A percentile compares a stretch with the other conserved stretches of the same genome.
Evolutionary conservation across 1,140 invertebrate genomes (phyloP).

Genomic region (Nomia melanderi): DNA sequence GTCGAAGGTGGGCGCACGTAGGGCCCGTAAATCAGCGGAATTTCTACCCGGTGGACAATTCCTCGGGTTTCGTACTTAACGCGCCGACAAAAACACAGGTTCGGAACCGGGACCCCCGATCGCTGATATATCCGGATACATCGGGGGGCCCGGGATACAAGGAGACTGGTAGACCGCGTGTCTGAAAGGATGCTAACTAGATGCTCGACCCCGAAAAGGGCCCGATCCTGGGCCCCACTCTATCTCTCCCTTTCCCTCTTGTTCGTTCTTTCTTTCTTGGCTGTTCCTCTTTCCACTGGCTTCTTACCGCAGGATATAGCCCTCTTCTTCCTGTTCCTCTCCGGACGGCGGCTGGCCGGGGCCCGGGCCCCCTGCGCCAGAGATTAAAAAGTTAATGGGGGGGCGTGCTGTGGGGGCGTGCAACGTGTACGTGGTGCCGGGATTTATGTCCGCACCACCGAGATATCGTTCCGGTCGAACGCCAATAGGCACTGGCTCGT

Average conservation of each 20-base stretch:
- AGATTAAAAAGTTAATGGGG: constrained; percentile 78
- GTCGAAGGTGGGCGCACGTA: too few species aligned
- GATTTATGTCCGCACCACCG: constrained; percentile 76
- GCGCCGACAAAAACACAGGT: constrained; percentile 55
- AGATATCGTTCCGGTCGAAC: constrained; percentile 71
- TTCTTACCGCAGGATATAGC: constrained; percentile 36
- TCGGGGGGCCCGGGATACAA: too few species aligned
- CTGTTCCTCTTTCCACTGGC: constrained; percentile 29
- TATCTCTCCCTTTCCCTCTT: constrained; percentile 29
- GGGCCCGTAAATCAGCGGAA: constrained; percentile 10
- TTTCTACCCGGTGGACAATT: constrained; percentile 10
- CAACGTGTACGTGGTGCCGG: constrained; percentile 74
- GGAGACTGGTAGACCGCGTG: constrained; percentile 67
- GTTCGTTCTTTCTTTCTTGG: too few species aligned
- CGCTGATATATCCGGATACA: constrained; percentile 43
- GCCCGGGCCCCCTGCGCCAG: constrained; percentile 58
- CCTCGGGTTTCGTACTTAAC: constrained; percentile 3
- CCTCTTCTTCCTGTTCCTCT: constrained; percentile 34
- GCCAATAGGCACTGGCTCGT: constrained; percentile 69
- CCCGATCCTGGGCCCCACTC: constrained; percentile 6
- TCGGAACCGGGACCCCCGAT: constrained; percentile 20
- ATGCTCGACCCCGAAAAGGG: constrained; percentile 68
- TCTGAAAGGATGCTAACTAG: constrained; percentile 72
- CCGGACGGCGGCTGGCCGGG: constrained; percentile 22
- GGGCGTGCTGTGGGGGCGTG: constrained; percentile 75